Conservation (phyloP, 2,113 vertebrate species). For the Dasyornis broadbenti region DNA sequence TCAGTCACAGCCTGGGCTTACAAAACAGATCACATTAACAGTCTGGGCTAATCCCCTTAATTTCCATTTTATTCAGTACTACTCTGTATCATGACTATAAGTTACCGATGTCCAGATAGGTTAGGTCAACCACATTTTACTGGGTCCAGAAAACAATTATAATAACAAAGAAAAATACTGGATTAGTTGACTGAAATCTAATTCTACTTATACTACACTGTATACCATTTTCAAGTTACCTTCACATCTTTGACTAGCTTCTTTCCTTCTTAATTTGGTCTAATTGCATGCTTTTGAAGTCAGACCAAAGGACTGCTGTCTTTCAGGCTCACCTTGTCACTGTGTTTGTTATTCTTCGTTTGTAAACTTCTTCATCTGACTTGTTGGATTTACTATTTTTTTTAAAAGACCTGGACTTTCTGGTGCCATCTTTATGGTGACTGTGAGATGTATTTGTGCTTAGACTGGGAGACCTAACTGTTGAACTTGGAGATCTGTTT, state of each 20-base stretch:
- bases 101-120: background rate
- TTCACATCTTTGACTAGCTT: background rate
- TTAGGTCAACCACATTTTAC: background rate
- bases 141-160: background rate
- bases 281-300: slow-evolving; percentile 1
- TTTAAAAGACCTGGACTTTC: background rate
- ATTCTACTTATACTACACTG: background rate
- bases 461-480: background rate
- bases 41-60: background rate
- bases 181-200: background rate
- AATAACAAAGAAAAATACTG: background rate
- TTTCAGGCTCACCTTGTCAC: background rate
- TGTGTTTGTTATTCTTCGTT: background rate
- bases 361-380: background rate
- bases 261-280: background rate
- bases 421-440: background rate
- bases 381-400: background rate
- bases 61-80: background rate
- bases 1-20: background rate
- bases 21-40: background rate
- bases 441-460: background rate
- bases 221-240: background rate
- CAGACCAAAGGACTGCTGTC: background rate
- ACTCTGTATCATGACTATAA: background rate
- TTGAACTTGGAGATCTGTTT: background rate